Evolutionary conservation across 2,113 vertebrate genomes (phyloP).

Genomic region (Apeltes quadracus): DNA sequence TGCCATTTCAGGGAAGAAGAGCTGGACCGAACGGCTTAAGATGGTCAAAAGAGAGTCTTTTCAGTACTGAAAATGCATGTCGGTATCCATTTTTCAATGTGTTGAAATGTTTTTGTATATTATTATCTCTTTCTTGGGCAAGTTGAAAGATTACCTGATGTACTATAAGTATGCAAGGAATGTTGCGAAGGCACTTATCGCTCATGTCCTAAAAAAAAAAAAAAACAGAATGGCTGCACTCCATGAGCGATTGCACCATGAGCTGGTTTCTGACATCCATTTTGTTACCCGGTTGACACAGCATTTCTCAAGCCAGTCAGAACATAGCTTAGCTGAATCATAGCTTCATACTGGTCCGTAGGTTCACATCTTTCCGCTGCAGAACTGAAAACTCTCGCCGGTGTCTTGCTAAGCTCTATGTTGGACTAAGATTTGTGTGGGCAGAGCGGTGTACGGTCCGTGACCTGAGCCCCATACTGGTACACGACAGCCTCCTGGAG

Average conservation of each 20-base stretch:
- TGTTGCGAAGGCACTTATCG: not conserved
- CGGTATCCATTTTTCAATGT: conserved; percentile 30
- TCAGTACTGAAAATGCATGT: conserved; percentile 17
- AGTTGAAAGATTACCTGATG: not conserved
- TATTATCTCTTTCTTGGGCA: not conserved
- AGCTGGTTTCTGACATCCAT: conserved; percentile 24
- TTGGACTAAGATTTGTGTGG: conserved; percentile 20
- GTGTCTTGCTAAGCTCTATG: conserved; percentile 35
- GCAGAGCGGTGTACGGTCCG: conserved; percentile 36
- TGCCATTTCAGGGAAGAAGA: conserved; percentile 66
- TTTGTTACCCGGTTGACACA: conserved; percentile 27
- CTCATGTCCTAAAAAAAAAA: conserved; percentile 5
- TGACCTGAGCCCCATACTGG: conserved; percentile 30
- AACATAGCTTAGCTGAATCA: conserved; percentile 59
- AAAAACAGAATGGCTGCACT: not conserved
- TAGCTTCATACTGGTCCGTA: conserved; percentile 34
- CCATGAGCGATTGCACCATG: not conserved
- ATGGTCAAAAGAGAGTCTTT: conserved; percentile 57
- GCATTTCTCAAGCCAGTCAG: conserved; percentile 42
- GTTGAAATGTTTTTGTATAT: conserved; percentile 15
- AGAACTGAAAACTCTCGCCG: conserved; percentile 35
- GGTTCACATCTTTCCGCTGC: conserved; percentile 44
- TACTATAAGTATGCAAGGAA: not conserved
- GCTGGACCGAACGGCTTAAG: conserved; percentile 69
- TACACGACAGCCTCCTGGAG: conserved; percentile 41